Conservation (phyloP, 2,797 vertebrate species). For the Microcaecilia unicolor region DNA sequence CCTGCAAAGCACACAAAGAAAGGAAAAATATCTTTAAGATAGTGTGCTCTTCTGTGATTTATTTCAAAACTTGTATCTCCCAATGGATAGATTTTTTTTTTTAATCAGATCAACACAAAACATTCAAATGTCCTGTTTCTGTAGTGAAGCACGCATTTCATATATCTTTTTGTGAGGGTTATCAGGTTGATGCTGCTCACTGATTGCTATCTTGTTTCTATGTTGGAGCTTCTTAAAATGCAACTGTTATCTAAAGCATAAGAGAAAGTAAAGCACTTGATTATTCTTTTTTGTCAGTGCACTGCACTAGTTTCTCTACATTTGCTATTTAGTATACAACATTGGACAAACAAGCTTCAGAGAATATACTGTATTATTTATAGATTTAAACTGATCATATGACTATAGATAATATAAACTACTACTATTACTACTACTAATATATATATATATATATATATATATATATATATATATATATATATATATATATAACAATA, state of each 20-base stretch:
- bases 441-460: no score
- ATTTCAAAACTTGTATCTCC: slow-evolving; percentile 30
- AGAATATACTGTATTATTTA: no score
- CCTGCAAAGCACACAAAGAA: slow-evolving; percentile 26
- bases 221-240: slow-evolving; percentile 13
- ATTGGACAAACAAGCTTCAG: no score
- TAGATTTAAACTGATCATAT: no score
- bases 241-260: slow-evolving; percentile 1
- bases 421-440: no score
- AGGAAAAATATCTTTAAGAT: slow-evolving; percentile 22
- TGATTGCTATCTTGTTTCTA: slow-evolving; percentile 20
- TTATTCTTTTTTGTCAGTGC: slow-evolving; percentile 5
- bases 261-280: slow-evolving; percentile 2
- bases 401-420: no score
- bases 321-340: no score
- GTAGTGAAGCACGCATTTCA: slow-evolving; percentile 14
- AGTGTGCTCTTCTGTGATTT: slow-evolving; percentile 20
- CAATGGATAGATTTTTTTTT: slow-evolving; percentile 19
- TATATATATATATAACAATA: no score
- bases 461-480: no score
- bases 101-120: slow-evolving; percentile 34
- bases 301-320: no score
- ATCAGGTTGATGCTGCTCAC: no score
- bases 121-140: slow-evolving; percentile 14
- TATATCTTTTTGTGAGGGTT: slow-evolving; percentile 9